Evolutionary conservation across 2,888 invertebrate genomes (phyloP), one percentile per base, ranked within the genome.

Genomic region (Microplitis manilae): DNA sequence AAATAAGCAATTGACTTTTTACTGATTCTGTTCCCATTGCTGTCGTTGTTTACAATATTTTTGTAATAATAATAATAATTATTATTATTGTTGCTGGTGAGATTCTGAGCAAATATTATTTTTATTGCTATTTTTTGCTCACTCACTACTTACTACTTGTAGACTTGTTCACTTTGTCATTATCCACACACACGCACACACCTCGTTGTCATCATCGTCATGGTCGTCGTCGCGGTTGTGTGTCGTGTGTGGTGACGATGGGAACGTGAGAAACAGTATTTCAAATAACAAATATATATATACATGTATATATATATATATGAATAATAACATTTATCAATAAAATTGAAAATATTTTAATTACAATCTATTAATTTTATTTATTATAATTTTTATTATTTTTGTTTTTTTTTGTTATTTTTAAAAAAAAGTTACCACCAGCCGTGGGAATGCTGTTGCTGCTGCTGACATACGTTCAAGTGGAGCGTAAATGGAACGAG

Each of bases 401-500:
- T 50, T 13, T 20, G 9, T 62, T 8, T 15, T 62, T 60, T 62
- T 41, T 72, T 40, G 30, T 30, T 17, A 15, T 62, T 62, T 62
- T 72, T 72, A 5, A 20, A 60, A 30, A 9, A 30, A 61, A 68
- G 60, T 38, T 38, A 50, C 20, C 50, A 50, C 50, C 50, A 50
- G 50, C 60, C 70, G 70, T 70, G 70, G 70, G 70, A 70, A 60
- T 39, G 69, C 68, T 40, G 70, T 39, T 41, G 38, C 17, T 39
- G 69, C 68, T 40, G 70, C 68, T 41, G 60, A 60, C 60, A 60
- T 60, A n/a, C 8, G 20, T 38, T 61, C 67, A 17, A 73, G 67
- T 50, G 38, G 13, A 68, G 62, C 60, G 62, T 69, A 59, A 76
- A 76, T 64, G 72, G 50, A 69, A 76, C 30, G 64, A 69, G 73